These are phyloP conservation scores for Aphelinus atriplicis DNA, from an alignment of 1,140 invertebrate genomes.

Conservation along the genomic window DNA sequence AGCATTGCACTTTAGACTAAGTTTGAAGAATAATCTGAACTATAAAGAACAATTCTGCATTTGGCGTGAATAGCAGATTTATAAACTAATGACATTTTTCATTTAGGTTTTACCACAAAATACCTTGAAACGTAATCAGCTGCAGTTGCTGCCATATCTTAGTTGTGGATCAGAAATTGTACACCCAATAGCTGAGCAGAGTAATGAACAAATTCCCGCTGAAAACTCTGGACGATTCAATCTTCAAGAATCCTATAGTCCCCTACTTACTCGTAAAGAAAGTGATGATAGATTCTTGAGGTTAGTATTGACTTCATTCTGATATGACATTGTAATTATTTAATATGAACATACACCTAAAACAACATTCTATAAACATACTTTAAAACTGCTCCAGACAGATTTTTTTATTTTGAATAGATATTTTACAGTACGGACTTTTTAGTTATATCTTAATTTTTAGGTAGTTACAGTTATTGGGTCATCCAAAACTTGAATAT, in stretches of 20 bases:
- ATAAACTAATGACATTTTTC: slow-evolving; percentile 37
- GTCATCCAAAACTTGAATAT: neutral
- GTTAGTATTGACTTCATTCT: slow-evolving; percentile 8
- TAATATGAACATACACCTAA: no score
- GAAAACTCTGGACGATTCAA: slow-evolving; percentile 57
- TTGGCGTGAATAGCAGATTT: no score
- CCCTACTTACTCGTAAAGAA: slow-evolving; percentile 70
- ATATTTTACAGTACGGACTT: neutral
- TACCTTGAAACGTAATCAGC: slow-evolving; percentile 61
- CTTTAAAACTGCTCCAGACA: no score
- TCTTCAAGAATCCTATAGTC: slow-evolving; percentile 71
- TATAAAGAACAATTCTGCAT: neutral
- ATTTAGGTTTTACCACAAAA: slow-evolving; percentile 61
- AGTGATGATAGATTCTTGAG: slow-evolving; percentile 59
- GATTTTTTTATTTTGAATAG: neutral
- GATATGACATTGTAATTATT: no score
- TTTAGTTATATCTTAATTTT: neutral
- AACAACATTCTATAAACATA: no score
- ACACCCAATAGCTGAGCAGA: slow-evolving; percentile 85
- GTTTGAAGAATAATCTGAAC: no score
- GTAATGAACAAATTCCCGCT: slow-evolving; percentile 75
- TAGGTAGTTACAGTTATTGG: slow-evolving; percentile 5
- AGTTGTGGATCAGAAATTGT: slow-evolving; percentile 81
- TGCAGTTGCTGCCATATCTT: slow-evolving; percentile 70
- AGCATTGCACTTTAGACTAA: neutral